These are phyloP conservation scores for Neoseiulus cucumeris DNA, from an alignment of 1,140 invertebrate species.

Conservation along the genomic window DNA sequence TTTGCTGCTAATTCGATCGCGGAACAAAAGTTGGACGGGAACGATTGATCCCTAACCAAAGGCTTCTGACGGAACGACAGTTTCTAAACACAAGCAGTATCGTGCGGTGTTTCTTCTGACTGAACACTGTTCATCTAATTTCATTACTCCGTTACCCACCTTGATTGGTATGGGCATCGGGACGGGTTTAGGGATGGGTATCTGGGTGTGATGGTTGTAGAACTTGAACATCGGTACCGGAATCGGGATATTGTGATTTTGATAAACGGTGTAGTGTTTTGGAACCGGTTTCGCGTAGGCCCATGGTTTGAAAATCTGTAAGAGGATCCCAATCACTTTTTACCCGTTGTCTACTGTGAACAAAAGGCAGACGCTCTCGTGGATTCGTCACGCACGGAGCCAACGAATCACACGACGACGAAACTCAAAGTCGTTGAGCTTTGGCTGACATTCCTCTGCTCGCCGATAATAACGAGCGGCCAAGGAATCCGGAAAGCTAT, in stretches of 20 bases:
- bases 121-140: too few species aligned
- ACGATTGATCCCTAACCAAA: too few species aligned
- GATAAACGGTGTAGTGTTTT: constrained; percentile 9
- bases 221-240: constrained; percentile 7
- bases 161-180: constrained; percentile 6
- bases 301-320: constrained; percentile 9
- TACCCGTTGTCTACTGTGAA: neutral
- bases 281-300: neutral
- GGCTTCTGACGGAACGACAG: too few species aligned
- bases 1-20: too few species aligned
- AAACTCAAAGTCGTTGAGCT: too few species aligned
- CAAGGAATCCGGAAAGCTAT: too few species aligned
- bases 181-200: neutral
- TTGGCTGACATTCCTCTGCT: too few species aligned
- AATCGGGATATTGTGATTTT: constrained; percentile 6
- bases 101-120: too few species aligned
- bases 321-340: neutral
- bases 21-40: too few species aligned
- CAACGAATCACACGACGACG: neutral
- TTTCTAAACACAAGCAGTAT: too few species aligned
- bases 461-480: too few species aligned
- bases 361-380: neutral
- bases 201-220: constrained; percentile 7
- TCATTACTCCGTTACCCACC: neutral
- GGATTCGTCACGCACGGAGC: neutral